A percentile compares a stretch with the other conserved stretches of the same genome.
Evolutionary conservation across 2,888 invertebrate species (phyloP).

Genomic region (Chymomyza amoena): DNA sequence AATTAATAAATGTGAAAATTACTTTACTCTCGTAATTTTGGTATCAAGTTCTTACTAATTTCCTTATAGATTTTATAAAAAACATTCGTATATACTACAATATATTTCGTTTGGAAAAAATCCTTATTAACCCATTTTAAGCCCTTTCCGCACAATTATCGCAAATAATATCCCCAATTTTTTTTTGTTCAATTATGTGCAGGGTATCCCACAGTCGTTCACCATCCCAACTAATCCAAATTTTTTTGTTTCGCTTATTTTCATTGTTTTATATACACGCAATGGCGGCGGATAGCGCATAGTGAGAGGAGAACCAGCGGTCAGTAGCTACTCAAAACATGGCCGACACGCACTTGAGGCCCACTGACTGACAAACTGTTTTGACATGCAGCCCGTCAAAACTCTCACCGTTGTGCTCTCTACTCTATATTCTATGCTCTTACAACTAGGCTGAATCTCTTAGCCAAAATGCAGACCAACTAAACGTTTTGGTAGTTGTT

Average conservation of each 20-base stretch:
- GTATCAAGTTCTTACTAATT: no score
- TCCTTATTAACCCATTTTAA: no score
- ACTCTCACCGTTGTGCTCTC: background rate
- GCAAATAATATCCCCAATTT: no score
- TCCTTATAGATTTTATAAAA: no score
- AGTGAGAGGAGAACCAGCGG: background rate
- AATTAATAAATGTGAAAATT: no score
- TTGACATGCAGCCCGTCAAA: constrained; percentile 1
- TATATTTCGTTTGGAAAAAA: no score
- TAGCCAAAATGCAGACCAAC: background rate
- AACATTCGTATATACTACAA: no score
- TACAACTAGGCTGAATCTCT: background rate
- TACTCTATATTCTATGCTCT: background rate
- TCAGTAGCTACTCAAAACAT: constrained; percentile 1
- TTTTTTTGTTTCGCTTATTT: constrained; percentile 1
- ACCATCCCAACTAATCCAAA: no score
- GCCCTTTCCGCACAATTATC: no score
- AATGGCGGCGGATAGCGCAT: background rate
- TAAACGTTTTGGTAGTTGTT: background rate
- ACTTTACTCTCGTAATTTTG: no score
- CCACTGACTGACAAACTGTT: constrained; percentile 1
- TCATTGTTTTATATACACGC: constrained; percentile 12
- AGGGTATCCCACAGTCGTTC: background rate
- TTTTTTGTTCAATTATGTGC: no score
- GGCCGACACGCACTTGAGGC: constrained; percentile 9